Conservation (phyloP, 2,888 invertebrate species). For the Nematopogon swammerdamellus region DNA sequence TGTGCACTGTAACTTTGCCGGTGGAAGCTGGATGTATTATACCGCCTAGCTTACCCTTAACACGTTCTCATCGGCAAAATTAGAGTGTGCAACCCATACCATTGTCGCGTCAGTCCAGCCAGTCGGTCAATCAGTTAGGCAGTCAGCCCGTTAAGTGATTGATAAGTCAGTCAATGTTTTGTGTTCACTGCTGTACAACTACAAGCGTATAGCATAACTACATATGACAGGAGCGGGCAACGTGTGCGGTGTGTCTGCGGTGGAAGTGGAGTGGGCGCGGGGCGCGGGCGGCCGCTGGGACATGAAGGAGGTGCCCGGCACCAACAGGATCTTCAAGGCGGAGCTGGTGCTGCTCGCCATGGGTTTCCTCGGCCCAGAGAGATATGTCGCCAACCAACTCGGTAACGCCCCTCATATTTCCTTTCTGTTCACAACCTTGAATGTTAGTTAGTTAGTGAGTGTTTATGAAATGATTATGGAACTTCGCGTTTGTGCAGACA, state of each 20-base stretch:
- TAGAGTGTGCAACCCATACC: no score
- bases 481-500: background rate
- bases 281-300: conserved; percentile 91
- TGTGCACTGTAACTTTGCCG: no score
- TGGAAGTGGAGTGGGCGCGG: conserved; percentile 91
- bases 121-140: no score
- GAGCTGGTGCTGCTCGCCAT: conserved; percentile 95
- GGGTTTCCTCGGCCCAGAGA: conserved; percentile 97
- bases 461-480: background rate
- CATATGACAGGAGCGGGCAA: conserved; percentile 61
- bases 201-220: no score
- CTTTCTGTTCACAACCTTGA: no score
- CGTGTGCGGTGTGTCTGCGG: conserved; percentile 87
- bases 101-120: no score
- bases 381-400: conserved; percentile 78
- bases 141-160: no score
- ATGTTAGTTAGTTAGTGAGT: background rate
- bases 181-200: no score
- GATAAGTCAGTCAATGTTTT: no score
- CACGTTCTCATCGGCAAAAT: no score
- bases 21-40: no score
- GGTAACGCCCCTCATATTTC: conserved; percentile 27
- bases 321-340: conserved; percentile 76
- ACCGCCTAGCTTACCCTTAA: no score
- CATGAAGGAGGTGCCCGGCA: conserved; percentile 82